Percentiles rank a stretch among this genome's conserved stretches.
Conservation (phyloP, 2,888 invertebrate species). For the Clivina fossor region DNA sequence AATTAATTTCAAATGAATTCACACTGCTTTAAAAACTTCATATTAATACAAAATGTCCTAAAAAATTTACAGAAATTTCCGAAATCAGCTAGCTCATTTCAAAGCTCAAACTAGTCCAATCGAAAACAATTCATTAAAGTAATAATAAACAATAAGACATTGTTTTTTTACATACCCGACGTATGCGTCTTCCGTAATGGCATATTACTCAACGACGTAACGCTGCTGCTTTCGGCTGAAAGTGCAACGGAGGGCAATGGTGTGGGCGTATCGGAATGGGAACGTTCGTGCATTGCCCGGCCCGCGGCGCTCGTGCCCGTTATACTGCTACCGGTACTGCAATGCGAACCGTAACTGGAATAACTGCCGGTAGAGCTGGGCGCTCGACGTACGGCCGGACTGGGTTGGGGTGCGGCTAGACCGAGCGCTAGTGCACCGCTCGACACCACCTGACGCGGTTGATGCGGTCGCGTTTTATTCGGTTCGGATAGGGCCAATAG, state of each 20-base stretch:
- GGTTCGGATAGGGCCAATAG: conserved; percentile 88
- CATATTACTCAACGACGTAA: conserved; percentile 88
- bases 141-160: too few species aligned
- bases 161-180: conserved; percentile 63
- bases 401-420: conserved; percentile 63
- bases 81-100: too few species aligned
- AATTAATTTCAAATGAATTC: too few species aligned
- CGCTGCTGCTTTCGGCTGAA: conserved; percentile 93
- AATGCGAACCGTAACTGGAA: conserved; percentile 56
- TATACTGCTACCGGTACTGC: conserved; percentile 47
- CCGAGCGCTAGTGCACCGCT: conserved; percentile 60
- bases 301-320: conserved; percentile 53
- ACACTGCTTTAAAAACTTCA: too few species aligned
- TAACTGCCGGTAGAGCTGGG: conserved; percentile 56
- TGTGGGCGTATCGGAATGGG: conserved; percentile 86
- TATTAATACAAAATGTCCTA: too few species aligned
- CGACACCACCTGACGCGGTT: conserved; percentile 68
- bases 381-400: conserved; percentile 62
- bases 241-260: conserved; percentile 84
- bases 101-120: too few species aligned
- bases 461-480: conserved; percentile 84
- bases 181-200: conserved; percentile 81
- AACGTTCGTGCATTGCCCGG: conserved; percentile 79
- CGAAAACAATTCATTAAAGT: too few species aligned
- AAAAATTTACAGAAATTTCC: too few species aligned